Conservation (phyloP, 1,140 invertebrate genomes). For the Cephus cinctus region DNA sequence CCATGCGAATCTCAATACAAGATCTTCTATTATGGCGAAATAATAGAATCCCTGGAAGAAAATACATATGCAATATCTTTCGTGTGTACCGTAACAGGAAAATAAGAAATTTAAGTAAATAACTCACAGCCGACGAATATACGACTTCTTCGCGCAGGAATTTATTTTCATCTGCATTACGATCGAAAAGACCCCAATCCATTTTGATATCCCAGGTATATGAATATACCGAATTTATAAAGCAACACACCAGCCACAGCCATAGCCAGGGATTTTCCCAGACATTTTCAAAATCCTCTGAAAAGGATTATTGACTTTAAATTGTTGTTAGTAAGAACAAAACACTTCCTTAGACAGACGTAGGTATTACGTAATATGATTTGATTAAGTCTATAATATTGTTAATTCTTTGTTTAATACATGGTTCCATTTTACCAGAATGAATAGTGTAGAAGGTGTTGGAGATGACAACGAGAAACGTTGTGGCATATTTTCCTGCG, state of each 20-base stretch:
- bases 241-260: constrained; percentile 66
- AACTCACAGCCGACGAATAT: constrained; percentile 62
- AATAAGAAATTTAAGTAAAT: constrained; percentile 19
- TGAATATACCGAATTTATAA: constrained; percentile 77
- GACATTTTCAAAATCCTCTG: constrained; percentile 43
- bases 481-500: constrained; percentile 97
- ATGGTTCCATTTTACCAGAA: constrained; percentile 58
- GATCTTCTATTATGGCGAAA: constrained; percentile 95
- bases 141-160: constrained; percentile 69
- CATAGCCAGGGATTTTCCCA: constrained; percentile 69
- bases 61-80: constrained; percentile 22
- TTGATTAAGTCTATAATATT: no score
- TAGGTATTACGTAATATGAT: no score
- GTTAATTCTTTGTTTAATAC: background rate
- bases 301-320: constrained; percentile 15
- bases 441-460: constrained; percentile 71
- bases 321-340: no score
- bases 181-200: constrained; percentile 90
- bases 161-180: constrained; percentile 74
- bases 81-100: constrained; percentile 1
- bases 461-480: constrained; percentile 92
- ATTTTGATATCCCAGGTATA: constrained; percentile 90
- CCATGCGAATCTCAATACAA: constrained; percentile 93
- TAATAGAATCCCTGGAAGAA: constrained; percentile 86
- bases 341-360: no score